Evolutionary conservation across 2,888 invertebrate species (phyloP), one percentile per base, ranked within the genome.

Genomic region (Eumacrocentrus americanus): DNA sequence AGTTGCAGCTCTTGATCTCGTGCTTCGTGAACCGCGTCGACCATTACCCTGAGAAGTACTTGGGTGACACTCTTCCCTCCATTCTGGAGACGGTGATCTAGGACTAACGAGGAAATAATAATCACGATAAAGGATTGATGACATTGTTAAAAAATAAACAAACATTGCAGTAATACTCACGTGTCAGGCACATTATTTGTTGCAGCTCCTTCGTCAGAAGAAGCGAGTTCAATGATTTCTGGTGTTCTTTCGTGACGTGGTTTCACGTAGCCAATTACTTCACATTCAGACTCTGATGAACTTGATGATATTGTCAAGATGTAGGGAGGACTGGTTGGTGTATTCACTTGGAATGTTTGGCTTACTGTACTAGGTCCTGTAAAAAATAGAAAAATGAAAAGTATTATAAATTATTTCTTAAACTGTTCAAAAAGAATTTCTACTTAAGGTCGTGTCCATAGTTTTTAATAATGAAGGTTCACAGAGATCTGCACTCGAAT

Each of bases 211-310:
- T 82, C 84, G 69, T 85, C 86, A 2, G 86, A 86, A n/a, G 84
- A 85, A 9, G 84, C 75, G 59, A 88, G 73, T 66, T 87, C 86
- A 14, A 88, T 86, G 1, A 88, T 83, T 74, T 87, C 87, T 0
- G 89, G 89, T 38, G 89, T 88, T 59, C 89, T 82, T 67, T 87
- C 87, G 65, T 84, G 84, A 61, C 86, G 87, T 35, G 89, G 88
- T 73, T 88, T 89, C 25, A 89, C 86, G 70, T 86, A 87, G 1
- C 86, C 87, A 7, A 90, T 84, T 53, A 90, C 83, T 75, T 86
- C 83, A 22, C 87, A 86, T 64, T 87, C 87, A 22, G 83, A 83
- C 58, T 84, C 84, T 1, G 83, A 72, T 3, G 72, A 72, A 35
- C 68, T 71, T 0, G 75, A 77, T 1, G 74, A 76, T 64, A 77